phyloP scores from a whole-genome alignment of 2,888 invertebrate species.

The Mycogona germanica region DNA sequence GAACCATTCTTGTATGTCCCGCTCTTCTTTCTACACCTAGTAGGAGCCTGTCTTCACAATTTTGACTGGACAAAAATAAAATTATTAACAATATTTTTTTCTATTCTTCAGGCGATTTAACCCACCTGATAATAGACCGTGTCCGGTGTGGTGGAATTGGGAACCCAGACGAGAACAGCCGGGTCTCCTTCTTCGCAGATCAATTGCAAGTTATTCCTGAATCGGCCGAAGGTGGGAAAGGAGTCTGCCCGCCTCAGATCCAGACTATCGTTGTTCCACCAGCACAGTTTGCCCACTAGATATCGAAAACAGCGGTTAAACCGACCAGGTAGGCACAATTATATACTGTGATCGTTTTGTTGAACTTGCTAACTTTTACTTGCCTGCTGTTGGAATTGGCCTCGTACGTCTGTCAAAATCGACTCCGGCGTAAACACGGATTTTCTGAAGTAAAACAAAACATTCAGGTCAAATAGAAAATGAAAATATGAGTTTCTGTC shows the following conservation, averaged over 20 bases:
- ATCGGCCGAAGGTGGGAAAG: slow-evolving; percentile 66
- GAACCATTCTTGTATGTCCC: too few species aligned
- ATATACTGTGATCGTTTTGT: neutral
- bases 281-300: slow-evolving; percentile 64
- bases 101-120: too few species aligned
- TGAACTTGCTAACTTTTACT: neutral
- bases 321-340: neutral
- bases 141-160: slow-evolving; percentile 84
- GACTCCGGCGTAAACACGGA: slow-evolving; percentile 40
- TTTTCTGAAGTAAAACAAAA: slow-evolving; percentile 19
- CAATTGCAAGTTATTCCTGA: slow-evolving; percentile 59
- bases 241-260: slow-evolving; percentile 68
- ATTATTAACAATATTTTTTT: neutral
- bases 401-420: slow-evolving; percentile 69
- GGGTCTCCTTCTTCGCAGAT: slow-evolving; percentile 59
- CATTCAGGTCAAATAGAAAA: neutral
- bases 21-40: too few species aligned
- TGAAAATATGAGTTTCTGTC: neutral
- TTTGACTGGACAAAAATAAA: neutral
- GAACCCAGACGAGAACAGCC: slow-evolving; percentile 62
- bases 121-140: slow-evolving; percentile 51
- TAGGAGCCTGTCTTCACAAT: too few species aligned
- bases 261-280: slow-evolving; percentile 50
- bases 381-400: slow-evolving; percentile 61
- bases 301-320: slow-evolving; percentile 8